Percentiles rank a stretch among this genome's conserved stretches.
phyloP scores from a whole-genome alignment of 2,797 vertebrate genomes.

The Sus cebifrons region DNA sequence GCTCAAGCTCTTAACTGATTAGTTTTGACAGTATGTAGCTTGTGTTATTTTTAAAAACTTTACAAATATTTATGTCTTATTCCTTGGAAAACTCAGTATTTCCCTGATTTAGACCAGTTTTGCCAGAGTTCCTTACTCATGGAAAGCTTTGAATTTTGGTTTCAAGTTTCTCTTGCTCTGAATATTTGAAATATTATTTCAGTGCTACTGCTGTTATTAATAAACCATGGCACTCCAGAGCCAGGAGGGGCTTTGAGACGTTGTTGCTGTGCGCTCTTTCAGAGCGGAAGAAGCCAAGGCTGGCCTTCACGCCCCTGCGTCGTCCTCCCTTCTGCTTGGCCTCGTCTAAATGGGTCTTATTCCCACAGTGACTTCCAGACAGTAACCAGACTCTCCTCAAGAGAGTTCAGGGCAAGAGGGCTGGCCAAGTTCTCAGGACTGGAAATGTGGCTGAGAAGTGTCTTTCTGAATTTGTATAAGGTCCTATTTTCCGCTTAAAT shows the following conservation, averaged over 20 bases:
- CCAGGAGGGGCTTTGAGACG: not conserved
- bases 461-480: slow-evolving; percentile 57
- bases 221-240: slow-evolving; percentile 50
- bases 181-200: slow-evolving; percentile 65
- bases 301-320: not conserved
- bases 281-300: not conserved
- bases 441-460: slow-evolving; percentile 22
- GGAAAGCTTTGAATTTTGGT: slow-evolving; percentile 69
- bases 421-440: slow-evolving; percentile 58
- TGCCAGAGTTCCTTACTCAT: slow-evolving; percentile 61
- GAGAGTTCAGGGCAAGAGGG: not conserved
- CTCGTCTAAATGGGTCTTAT: not conserved
- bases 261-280: not conserved
- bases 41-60: slow-evolving; percentile 68
- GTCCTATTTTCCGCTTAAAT: slow-evolving; percentile 63
- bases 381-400: slow-evolving; percentile 2
- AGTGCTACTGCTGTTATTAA: slow-evolving; percentile 64
- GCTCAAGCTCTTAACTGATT: slow-evolving; percentile 48
- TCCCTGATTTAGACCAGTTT: slow-evolving; percentile 63
- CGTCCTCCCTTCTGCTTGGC: not conserved
- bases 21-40: slow-evolving; percentile 47
- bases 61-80: slow-evolving; percentile 67
- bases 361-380: slow-evolving; percentile 28
- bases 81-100: slow-evolving; percentile 70
- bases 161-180: slow-evolving; percentile 64